These are phyloP conservation scores for Chorisops tibialis DNA, from an alignment of 2,888 invertebrate genomes.

Conservation along the genomic window DNA sequence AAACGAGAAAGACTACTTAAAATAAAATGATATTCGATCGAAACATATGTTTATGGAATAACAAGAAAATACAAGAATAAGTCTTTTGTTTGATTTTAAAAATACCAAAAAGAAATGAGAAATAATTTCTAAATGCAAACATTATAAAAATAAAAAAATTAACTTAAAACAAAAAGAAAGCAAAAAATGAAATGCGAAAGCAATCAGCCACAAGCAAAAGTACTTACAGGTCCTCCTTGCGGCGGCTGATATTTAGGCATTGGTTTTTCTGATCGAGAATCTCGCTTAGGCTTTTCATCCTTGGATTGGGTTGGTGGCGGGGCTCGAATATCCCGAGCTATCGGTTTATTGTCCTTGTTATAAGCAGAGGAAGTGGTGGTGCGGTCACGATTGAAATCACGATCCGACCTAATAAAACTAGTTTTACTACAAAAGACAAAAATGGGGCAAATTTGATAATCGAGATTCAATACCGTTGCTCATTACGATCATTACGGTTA, in stretches of 20 bases:
- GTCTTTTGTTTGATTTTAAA: too few relatives aligned
- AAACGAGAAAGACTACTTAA: too few relatives aligned
- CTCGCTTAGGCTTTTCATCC: constrained; percentile 51
- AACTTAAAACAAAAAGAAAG: too few relatives aligned
- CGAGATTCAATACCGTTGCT: constrained; percentile 20
- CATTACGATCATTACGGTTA: constrained; percentile 28
- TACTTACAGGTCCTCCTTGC: constrained; percentile 64
- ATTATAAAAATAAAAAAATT: too few relatives aligned
- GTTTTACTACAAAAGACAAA: not conserved
- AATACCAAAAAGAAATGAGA: too few relatives aligned
- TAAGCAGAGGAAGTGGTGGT: not conserved
- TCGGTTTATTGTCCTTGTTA: not conserved
- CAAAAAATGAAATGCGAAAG: too few relatives aligned
- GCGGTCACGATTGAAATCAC: constrained; percentile 24
- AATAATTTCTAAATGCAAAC: too few relatives aligned
- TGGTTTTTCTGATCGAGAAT: constrained; percentile 44
- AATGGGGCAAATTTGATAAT: not conserved
- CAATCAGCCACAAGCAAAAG: too few relatives aligned
- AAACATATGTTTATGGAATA: too few relatives aligned
- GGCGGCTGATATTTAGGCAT: constrained; percentile 73
- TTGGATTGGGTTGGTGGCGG: not conserved
- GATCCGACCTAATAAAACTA: constrained; percentile 20
- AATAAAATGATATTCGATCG: too few relatives aligned
- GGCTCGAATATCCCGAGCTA: not conserved
- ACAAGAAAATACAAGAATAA: too few relatives aligned